These are phyloP conservation scores for Aspidiotus destructor DNA, from an alignment of 2,888 invertebrate genomes.

Conservation along the genomic window DNA sequence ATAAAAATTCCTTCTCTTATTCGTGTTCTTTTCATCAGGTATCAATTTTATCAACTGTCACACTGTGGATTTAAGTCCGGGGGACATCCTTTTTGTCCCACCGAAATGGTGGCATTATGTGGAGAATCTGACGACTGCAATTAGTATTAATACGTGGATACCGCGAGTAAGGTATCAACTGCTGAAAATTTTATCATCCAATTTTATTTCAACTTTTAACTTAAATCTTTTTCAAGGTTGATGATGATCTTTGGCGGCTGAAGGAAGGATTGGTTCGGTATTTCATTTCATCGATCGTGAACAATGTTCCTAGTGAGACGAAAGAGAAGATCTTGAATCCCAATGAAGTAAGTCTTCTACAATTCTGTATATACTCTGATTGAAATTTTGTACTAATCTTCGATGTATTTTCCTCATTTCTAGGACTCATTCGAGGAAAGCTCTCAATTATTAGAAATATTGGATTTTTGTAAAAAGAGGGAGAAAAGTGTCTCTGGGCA, in stretches of 20 bases:
- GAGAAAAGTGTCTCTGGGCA: not conserved
- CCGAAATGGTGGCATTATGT: constrained; percentile 97
- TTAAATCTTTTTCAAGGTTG: constrained; percentile 11
- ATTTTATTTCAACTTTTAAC: not conserved
- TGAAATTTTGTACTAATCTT: not conserved
- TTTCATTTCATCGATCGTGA: constrained; percentile 53
- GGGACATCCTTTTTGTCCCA: constrained; percentile 82
- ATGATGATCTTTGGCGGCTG: constrained; percentile 38
- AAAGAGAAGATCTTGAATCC: constrained; percentile 54
- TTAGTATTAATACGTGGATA: constrained; percentile 65
- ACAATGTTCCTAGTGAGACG: constrained; percentile 46
- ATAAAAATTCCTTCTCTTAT: not conserved
- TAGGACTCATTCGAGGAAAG: not conserved
- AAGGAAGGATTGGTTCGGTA: constrained; percentile 59
- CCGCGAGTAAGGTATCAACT: constrained; percentile 46
- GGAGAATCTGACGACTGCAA: constrained; percentile 50
- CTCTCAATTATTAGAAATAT: constrained; percentile 1
- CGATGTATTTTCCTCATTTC: not conserved
- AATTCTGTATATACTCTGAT: not conserved
- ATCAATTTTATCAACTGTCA: constrained; percentile 36
- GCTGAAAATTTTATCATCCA: not conserved
- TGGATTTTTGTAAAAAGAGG: constrained; percentile 11
- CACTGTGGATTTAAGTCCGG: constrained; percentile 62
- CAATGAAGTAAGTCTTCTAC: constrained; percentile 47
- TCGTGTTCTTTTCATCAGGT: constrained; percentile 22